phyloP scores from a whole-genome alignment of 2,888 invertebrate genomes.

The Abscondita cerata region DNA sequence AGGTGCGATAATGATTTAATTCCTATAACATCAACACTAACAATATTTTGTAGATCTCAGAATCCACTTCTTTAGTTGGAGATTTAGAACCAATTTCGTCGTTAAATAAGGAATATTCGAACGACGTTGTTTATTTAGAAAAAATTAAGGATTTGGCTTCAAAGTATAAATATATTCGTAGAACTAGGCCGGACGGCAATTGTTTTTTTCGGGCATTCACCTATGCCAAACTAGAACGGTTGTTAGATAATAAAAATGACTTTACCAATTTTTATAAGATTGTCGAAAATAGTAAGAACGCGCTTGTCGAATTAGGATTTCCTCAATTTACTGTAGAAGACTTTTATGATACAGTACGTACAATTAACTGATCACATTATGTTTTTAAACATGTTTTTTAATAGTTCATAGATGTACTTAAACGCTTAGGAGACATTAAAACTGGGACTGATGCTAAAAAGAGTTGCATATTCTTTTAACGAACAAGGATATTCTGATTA shows the following conservation, averaged over 20 bases:
- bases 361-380: not conserved
- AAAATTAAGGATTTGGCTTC: constrained; percentile 83
- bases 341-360: constrained; percentile 93
- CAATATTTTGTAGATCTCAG: constrained; percentile 72
- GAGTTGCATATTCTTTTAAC: constrained; percentile 86
- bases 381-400: constrained; percentile 49
- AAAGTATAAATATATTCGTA: constrained; percentile 84
- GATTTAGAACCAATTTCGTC: constrained; percentile 76
- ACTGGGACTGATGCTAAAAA: constrained; percentile 67
- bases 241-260: constrained; percentile 84
- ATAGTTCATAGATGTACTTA: constrained; percentile 91
- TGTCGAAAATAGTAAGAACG: constrained; percentile 86
- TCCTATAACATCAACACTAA: constrained; percentile 39
- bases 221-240: constrained; percentile 90
- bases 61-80: constrained; percentile 82
- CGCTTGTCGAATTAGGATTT: constrained; percentile 89
- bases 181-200: constrained; percentile 96
- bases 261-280: constrained; percentile 85
- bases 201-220: constrained; percentile 98
- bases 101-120: constrained; percentile 85
- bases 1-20: constrained; percentile 66
- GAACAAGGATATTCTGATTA: constrained; percentile 95
- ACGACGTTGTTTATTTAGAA: constrained; percentile 81
- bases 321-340: constrained; percentile 98
- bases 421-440: constrained; percentile 71